phyloP scores from a whole-genome alignment of 2,888 invertebrate genomes.

The Sminthurinus aureus region DNA sequence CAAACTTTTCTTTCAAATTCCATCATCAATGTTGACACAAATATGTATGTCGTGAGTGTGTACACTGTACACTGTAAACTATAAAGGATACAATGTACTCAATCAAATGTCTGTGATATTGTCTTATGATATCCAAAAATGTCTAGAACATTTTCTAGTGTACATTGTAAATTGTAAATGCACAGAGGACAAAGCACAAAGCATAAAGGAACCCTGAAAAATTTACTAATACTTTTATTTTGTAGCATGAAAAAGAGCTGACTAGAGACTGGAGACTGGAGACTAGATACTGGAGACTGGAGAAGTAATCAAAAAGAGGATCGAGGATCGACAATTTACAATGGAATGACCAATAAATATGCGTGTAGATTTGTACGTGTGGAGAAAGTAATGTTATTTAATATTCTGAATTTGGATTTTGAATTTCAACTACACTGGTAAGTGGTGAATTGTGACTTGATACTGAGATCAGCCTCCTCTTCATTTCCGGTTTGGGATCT shows the following conservation, averaged over 20 bases:
- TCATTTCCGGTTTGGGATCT: slow-evolving; percentile 57
- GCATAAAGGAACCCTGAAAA: background rate
- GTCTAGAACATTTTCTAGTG: too few species aligned
- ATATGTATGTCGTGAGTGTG: too few species aligned
- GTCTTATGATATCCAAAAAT: too few species aligned
- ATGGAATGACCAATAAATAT: background rate
- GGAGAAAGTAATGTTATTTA: background rate
- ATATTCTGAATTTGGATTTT: background rate
- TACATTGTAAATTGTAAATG: background rate
- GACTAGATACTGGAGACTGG: too few species aligned
- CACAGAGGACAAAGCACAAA: background rate
- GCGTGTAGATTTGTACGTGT: background rate
- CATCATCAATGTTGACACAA: too few species aligned
- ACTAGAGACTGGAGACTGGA: too few species aligned
- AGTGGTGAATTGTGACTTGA: background rate
- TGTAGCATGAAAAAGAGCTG: too few species aligned
- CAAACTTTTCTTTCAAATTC: background rate
- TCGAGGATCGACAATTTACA: background rate
- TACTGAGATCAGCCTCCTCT: slow-evolving; percentile 46
- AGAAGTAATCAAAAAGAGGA: too few species aligned
- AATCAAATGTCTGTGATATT: too few species aligned
- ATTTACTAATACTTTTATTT: too few species aligned
- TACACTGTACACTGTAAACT: too few species aligned
- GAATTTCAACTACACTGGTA: background rate
- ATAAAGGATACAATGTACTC: too few species aligned